Percentiles rank a stretch among this genome's conserved stretches.
phyloP scores from a whole-genome alignment of 1,140 invertebrate genomes.

The Drosophila nikananu region DNA sequence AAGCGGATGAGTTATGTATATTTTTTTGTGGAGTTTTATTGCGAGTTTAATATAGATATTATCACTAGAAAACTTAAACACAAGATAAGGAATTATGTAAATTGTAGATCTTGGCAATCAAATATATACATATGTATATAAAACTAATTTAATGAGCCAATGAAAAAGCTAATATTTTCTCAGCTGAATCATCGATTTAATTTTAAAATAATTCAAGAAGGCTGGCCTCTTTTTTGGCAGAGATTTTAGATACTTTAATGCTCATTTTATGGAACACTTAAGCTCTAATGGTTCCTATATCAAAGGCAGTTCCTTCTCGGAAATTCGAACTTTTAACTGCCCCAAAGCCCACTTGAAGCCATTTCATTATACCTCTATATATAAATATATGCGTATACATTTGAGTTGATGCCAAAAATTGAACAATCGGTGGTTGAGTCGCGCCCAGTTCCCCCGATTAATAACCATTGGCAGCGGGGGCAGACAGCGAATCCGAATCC shows the following conservation, averaged over 20 bases:
- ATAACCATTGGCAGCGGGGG: conserved; percentile 60
- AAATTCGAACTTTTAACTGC: conserved; percentile 16
- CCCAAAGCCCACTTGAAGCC: background rate
- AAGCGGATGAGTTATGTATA: background rate
- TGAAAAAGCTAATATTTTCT: too few relatives aligned
- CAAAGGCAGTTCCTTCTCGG: conserved; percentile 1
- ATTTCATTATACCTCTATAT: background rate
- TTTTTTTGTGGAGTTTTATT: background rate
- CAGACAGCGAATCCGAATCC: conserved; percentile 30
- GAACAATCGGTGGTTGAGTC: conserved; percentile 27
- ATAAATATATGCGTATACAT: background rate
- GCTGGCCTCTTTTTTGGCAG: background rate
- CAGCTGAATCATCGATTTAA: background rate
- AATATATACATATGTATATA: too few relatives aligned
- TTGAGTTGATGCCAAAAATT: conserved; percentile 27
- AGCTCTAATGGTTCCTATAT: background rate
- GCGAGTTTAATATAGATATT: background rate
- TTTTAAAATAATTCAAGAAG: background rate
- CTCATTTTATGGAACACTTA: conserved; percentile 7
- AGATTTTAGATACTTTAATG: conserved; percentile 4
- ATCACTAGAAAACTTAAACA: too few relatives aligned
- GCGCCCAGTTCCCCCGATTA: conserved; percentile 43
- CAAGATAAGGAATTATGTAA: too few relatives aligned
- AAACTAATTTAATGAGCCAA: too few relatives aligned
- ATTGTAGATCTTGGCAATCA: too few relatives aligned